Base-by-base conservation (phyloP, 2,888 invertebrate species). In the Syrphus vitripennis region DNA sequence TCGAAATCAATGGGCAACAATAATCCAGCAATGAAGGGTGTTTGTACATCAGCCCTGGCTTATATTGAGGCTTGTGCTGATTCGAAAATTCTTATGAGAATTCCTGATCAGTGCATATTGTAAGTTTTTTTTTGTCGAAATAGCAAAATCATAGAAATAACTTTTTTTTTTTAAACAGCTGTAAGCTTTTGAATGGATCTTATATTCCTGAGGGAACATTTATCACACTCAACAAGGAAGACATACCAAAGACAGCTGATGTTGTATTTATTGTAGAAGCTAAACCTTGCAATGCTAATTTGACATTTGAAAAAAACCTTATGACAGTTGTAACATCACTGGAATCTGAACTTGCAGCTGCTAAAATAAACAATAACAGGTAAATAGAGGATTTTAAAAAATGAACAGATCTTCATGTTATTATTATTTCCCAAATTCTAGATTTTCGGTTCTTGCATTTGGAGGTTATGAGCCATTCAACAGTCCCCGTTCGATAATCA, bases 191-290 rank as follows among this genome's bases (percentile, higher is more conserved):
- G 0, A 95, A 96, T 92, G 96, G 95, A 50, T 94, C 95, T 3
- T 92, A 94, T 45, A 94, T 97, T 21, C 94, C 95, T 14, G 97
- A 97, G 91, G 97, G 97, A 1, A 94, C 95, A 9, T 96, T 96
- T 91, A 93, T 95, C 69, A 94, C 94, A 71, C 91, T 97, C n/a
- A 93, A 94, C 57, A 94, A 94, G 40, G 89, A 91, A 14, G 90
- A 92, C 21, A 93, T 95, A 6, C 95, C 95, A 0, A 94, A 93
- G 87, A 96, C 96, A 4, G 95, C 96, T 3, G 98, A 98, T 92
- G 94, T 98, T 0, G 97, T 98, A 70, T 97, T 98, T 91, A 95
- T 98, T 70, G 94, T 98, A 0, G 98, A 98, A 90, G 97, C 97
- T 1, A 96, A 96, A 88, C 93, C 94, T 5, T 98, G 98, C 91